A percentile compares a stretch with the other conserved stretches of the same genome.
Conservation (phyloP, 2,797 vertebrate genomes). For the Poliocrania exsul region DNA sequence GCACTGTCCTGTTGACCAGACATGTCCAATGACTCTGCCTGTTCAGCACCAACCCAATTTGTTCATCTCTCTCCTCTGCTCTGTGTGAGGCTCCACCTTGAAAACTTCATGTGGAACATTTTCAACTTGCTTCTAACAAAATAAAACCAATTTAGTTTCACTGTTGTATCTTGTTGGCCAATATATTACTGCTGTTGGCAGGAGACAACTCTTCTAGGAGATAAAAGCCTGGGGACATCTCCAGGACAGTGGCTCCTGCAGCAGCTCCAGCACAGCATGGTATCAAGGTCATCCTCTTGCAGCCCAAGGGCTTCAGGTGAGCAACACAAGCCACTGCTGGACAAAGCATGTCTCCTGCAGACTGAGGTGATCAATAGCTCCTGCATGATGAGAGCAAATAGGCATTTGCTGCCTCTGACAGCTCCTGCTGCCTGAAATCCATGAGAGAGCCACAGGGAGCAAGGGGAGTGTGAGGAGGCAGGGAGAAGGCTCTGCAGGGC, state of each 20-base stretch:
- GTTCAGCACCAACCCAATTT: not conserved
- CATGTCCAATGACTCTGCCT: not conserved
- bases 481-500: rapidly evolving
- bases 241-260: not conserved
- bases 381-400: not conserved
- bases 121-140: not conserved
- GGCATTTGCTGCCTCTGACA: not conserved
- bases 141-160: not conserved
- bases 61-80: not conserved
- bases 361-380: not conserved
- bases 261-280: not conserved
- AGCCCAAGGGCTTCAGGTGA: not conserved
- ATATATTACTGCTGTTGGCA: not conserved
- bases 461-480: not conserved
- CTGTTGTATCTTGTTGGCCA: not conserved
- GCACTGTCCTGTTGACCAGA: not conserved
- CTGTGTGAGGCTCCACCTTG: not conserved
- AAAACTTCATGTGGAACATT: not conserved
- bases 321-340: not conserved
- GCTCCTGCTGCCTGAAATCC: not conserved
- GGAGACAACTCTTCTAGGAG: not conserved
- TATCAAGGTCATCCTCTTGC: not conserved
- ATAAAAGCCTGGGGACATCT: not conserved
- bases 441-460: not conserved
- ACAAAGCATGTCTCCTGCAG: not conserved